phyloP scores from a whole-genome alignment of 2,888 invertebrate species.

The Noctua janthe region DNA sequence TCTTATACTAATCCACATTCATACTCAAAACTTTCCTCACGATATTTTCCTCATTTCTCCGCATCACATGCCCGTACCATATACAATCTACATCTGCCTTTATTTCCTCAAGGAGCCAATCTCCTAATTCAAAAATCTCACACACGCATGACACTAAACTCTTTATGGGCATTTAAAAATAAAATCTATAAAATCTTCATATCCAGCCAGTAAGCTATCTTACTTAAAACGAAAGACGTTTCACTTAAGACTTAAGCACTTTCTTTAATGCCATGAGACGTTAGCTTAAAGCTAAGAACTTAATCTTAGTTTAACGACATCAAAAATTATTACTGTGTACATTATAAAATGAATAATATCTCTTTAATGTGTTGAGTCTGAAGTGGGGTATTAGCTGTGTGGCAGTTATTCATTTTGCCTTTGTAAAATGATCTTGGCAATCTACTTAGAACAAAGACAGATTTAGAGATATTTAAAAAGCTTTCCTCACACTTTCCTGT shows the following conservation, averaged over 20 bases:
- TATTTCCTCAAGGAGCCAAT: neutral
- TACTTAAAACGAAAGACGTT: constrained; percentile 31
- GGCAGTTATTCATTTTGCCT: neutral
- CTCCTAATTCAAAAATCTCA: neutral
- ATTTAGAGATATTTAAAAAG: neutral
- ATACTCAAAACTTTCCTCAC: too few species aligned
- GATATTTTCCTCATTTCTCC: too few species aligned
- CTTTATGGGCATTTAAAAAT: constrained; percentile 21
- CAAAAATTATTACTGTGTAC: constrained; percentile 22
- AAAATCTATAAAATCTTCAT: constrained; percentile 14
- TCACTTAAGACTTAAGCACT: constrained; percentile 22
- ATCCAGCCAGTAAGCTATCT: constrained; percentile 18
- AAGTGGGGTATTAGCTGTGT: neutral
- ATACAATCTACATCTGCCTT: neutral
- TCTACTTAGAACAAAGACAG: neutral
- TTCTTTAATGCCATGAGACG: constrained; percentile 27
- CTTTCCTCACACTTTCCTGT: neutral
- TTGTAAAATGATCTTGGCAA: neutral
- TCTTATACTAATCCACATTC: too few species aligned
- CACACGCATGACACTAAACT: neutral
- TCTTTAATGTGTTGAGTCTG: constrained; percentile 2
- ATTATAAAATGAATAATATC: constrained; percentile 42
- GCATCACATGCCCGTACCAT: too few species aligned
- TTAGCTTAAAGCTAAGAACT: constrained; percentile 28
- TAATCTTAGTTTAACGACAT: constrained; percentile 45